These are phyloP conservation scores for Drosophila acutilabella DNA, from an alignment of 2,888 invertebrate genomes.

Conservation along the genomic window DNA sequence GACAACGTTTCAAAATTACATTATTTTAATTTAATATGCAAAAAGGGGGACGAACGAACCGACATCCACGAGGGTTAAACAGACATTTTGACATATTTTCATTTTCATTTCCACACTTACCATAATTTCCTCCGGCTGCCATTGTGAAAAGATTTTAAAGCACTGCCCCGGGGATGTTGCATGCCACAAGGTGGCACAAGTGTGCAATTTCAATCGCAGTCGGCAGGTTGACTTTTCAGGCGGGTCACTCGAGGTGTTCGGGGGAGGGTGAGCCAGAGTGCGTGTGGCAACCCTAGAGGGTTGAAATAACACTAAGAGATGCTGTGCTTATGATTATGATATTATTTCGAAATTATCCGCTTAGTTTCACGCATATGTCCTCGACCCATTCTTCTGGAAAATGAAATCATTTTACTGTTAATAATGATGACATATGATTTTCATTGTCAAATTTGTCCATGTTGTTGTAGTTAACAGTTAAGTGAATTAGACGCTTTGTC, in stretches of 20 bases:
- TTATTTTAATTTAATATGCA: conserved; percentile 84
- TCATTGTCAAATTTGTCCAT: conserved; percentile 80
- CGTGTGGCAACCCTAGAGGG: conserved; percentile 37
- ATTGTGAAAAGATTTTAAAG: conserved; percentile 65
- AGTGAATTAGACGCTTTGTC: conserved; percentile 82
- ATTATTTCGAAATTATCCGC: conserved; percentile 84
- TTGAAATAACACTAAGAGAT: conserved; percentile 50
- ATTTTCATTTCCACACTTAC: conserved; percentile 75
- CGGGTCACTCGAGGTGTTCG: not conserved
- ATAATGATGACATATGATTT: conserved; percentile 85
- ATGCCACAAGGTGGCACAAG: conserved; percentile 57
- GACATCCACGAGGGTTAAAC: conserved; percentile 53
- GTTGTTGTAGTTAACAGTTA: conserved; percentile 56
- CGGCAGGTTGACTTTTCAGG: conserved; percentile 82
- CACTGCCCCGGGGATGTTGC: conserved; percentile 36
- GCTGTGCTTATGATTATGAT: conserved; percentile 83
- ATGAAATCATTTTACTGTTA: conserved; percentile 85
- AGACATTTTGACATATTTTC: conserved; percentile 79
- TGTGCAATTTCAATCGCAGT: conserved; percentile 79
- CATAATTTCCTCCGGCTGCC: conserved; percentile 65
- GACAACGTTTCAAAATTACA: conserved; percentile 82
- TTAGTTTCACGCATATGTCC: conserved; percentile 82
- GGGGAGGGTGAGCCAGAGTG: not conserved
- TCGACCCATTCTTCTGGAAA: conserved; percentile 80
- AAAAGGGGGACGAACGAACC: conserved; percentile 34